These are phyloP conservation scores for Spizella passerina DNA, from an alignment of 2,797 vertebrate species.

Conservation along the genomic window DNA sequence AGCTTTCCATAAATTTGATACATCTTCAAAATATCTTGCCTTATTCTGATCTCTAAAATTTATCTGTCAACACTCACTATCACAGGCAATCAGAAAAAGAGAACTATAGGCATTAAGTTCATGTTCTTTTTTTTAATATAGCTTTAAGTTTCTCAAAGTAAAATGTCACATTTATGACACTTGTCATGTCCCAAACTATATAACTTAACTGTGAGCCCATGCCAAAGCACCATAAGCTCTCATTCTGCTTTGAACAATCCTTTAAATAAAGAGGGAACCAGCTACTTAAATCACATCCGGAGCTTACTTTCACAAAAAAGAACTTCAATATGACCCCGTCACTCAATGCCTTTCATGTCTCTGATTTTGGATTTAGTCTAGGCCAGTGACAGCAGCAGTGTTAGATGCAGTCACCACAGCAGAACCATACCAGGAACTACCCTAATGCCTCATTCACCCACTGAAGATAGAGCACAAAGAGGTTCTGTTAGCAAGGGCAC, in stretches of 20 bases:
- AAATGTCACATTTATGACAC: background rate
- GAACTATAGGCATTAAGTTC: background rate
- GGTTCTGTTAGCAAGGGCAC: background rate
- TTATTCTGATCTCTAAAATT: background rate
- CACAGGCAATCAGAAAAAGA: background rate
- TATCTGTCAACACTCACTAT: background rate
- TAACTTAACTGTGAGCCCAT: background rate
- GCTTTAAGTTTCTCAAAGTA: background rate
- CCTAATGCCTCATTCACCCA: background rate
- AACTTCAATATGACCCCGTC: background rate
- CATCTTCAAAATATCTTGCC: background rate
- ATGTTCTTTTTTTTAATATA: background rate
- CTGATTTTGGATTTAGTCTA: background rate
- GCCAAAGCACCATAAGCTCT: background rate
- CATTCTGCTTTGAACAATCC: background rate
- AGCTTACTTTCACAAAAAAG: background rate
- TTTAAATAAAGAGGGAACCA: background rate
- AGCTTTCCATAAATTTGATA: background rate
- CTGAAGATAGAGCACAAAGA: background rate
- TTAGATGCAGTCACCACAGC: background rate
- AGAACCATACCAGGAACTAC: background rate
- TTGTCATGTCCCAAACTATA: background rate
- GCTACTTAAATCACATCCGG: background rate
- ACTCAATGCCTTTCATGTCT: background rate
- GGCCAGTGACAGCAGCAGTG: background rate